Conservation (phyloP, 64 coral and sea anemone species). For the Astreopora myriophthalma region DNA sequence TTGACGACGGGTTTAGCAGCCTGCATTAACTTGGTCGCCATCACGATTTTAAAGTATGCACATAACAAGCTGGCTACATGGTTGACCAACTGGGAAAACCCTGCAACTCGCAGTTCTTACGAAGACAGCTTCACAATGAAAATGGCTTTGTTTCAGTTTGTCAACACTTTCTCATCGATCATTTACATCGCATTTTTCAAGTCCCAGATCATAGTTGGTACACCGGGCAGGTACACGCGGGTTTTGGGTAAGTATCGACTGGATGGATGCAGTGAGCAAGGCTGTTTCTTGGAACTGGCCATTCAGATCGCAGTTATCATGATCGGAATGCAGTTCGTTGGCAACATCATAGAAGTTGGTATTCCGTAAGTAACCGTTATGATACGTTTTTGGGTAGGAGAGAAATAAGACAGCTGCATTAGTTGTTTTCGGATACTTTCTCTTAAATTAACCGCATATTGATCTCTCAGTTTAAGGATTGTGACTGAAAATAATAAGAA, state of each 20-base stretch:
- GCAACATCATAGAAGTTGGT: conserved; percentile 80
- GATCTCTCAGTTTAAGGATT: no score
- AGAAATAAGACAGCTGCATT: no score
- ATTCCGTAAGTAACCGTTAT: conserved; percentile 61
- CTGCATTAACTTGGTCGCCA: conserved; percentile 62
- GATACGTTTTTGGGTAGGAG: neutral
- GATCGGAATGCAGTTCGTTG: conserved; percentile 70
- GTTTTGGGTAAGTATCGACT: conserved; percentile 42
- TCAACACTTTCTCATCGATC: conserved; percentile 72
- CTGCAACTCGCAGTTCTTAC: conserved; percentile 53
- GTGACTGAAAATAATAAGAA: no score
- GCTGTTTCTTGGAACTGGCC: conserved; percentile 72
- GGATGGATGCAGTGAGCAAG: conserved; percentile 75
- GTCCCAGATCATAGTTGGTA: conserved; percentile 48
- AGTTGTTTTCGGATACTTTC: no score
- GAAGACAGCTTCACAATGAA: conserved; percentile 67
- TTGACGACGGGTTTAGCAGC: conserved; percentile 65
- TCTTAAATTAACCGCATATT: no score
- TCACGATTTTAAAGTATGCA: conserved; percentile 47
- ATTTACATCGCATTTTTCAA: conserved; percentile 85
- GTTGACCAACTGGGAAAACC: conserved; percentile 80
- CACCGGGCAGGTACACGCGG: conserved; percentile 54
- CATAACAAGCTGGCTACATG: conserved; percentile 61
- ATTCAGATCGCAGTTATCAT: conserved; percentile 68
- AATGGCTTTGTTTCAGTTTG: conserved; percentile 80